These are phyloP conservation scores for Sebastes taczanowskii DNA, from an alignment of 2,797 vertebrate species.

Conservation along the genomic window DNA sequence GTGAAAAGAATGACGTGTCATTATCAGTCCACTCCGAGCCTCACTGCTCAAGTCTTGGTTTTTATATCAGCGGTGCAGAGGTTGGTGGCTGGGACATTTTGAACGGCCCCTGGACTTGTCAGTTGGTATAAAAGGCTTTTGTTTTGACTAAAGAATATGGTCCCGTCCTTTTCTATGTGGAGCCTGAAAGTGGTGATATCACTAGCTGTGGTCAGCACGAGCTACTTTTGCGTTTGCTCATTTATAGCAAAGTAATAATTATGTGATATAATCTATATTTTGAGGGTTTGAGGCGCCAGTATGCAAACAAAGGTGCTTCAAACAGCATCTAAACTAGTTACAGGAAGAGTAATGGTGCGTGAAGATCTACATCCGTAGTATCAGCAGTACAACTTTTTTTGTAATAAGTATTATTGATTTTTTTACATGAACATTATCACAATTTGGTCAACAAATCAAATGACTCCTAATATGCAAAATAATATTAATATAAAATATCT, in stretches of 20 bases:
- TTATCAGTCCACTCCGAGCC: constrained; percentile 71
- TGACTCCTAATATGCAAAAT: too few relatives aligned
- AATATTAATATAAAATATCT: too few relatives aligned
- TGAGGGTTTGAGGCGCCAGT: not conserved
- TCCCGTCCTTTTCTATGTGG: not conserved
- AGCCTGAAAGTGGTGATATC: not conserved
- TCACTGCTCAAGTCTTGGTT: constrained; percentile 54
- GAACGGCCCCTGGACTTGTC: constrained; percentile 11
- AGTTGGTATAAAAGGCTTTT: constrained; percentile 42
- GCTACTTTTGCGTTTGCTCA: not conserved
- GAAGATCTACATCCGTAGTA: not conserved
- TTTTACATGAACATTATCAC: too few relatives aligned
- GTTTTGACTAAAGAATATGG: constrained; percentile 24
- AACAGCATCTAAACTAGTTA: not conserved
- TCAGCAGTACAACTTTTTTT: not conserved
- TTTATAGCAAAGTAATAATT: not conserved
- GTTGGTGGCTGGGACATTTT: constrained; percentile 48
- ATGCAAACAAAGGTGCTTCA: not conserved
- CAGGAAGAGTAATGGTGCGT: not conserved
- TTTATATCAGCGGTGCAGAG: constrained; percentile 38
- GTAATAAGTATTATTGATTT: too few relatives aligned
- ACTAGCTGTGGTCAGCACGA: not conserved
- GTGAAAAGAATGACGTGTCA: constrained; percentile 73
- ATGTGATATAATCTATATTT: not conserved
- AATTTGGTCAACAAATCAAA: too few relatives aligned